These are phyloP conservation scores for Copidosoma floridanum DNA, from an alignment of 1,140 invertebrate species.

Conservation along the genomic window DNA sequence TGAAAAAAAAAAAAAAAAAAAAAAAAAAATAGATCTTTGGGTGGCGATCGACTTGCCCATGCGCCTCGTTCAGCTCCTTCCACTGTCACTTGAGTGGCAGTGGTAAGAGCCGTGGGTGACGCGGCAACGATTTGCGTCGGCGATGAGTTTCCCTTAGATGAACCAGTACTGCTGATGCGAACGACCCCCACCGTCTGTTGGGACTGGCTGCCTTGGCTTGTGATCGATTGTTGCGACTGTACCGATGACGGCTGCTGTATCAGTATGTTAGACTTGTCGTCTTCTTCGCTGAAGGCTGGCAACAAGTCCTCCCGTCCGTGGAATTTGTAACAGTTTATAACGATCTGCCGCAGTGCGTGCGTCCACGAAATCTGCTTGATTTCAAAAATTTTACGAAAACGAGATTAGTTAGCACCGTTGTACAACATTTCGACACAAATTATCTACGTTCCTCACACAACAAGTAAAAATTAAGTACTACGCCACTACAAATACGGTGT, in stretches of 20 bases:
- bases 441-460: too few relatives aligned
- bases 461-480: too few relatives aligned
- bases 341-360: conserved; percentile 93
- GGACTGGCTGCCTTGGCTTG: conserved; percentile 44
- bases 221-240: conserved; percentile 37
- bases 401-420: conserved; percentile 23
- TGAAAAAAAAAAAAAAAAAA: conserved; percentile 10
- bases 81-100: conserved; percentile 69
- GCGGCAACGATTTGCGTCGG: conserved; percentile 60
- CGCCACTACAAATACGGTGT: too few relatives aligned
- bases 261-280: conserved; percentile 66
- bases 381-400: conserved; percentile 19
- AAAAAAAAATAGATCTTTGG: conserved; percentile 6
- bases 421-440: too few relatives aligned
- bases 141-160: conserved; percentile 58
- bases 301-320: conserved; percentile 94
- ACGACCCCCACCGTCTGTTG: conserved; percentile 65
- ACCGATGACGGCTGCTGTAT: conserved; percentile 50
- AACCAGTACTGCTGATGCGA: conserved; percentile 61
- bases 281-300: conserved; percentile 90
- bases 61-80: conserved; percentile 38
- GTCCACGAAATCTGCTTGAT: conserved; percentile 91
- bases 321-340: conserved; percentile 98
- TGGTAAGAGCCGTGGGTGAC: conserved; percentile 61
- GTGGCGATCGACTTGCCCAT: conserved; percentile 26